Base-by-base conservation (phyloP, 2,888 invertebrate species). In the Amphipyra tragopoginis region DNA sequence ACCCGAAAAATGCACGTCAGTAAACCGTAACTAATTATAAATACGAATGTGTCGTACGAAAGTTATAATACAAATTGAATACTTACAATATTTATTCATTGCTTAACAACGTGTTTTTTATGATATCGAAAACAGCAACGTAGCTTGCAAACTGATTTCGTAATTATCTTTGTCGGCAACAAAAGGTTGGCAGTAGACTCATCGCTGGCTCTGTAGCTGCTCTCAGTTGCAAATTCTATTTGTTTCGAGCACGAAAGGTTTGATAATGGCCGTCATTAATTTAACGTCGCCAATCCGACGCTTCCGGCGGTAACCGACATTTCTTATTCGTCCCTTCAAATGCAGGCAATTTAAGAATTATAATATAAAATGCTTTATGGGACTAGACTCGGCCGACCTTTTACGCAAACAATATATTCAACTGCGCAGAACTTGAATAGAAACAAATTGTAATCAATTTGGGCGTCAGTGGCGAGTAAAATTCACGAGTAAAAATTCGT, bases 261-360 rank as follows among this genome's bases (percentile, higher is more conserved):
- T 80, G 71, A 78, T 86, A 86, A 86, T 85, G 79, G 83, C 66
- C 57, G 72, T 72, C 85, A 82, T 86, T 86, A 85, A 86, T 86
- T 86, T 78, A 75, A 74, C 79, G 82, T 79, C 80, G 67, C 80
- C 82, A 79, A 85, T 84, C 70, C 76, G 78, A 75, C 69, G 77
- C 69, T 81, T 67, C 66, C 50, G 67, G 67, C 48, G 67, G 65
- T 54, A 47, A 15, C 65, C 64, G 63, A 62, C 64, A 68, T 73
- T 65, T 75, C 75, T 81, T 80, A 69, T 75, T 79, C 60, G 51
- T 66, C 67, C 66, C 70, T 60, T 68, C 60, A 64, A 72, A 67
- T 62, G 58, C 65, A 43, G 33, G 14, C 21, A 40, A 45, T 45
- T 50, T 66, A 47, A 56, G 38, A 58, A 59, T 36, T 14, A 45